Base-by-base conservation (phyloP, 1,140 invertebrate genomes). In the Drosophila baimaii region DNA sequence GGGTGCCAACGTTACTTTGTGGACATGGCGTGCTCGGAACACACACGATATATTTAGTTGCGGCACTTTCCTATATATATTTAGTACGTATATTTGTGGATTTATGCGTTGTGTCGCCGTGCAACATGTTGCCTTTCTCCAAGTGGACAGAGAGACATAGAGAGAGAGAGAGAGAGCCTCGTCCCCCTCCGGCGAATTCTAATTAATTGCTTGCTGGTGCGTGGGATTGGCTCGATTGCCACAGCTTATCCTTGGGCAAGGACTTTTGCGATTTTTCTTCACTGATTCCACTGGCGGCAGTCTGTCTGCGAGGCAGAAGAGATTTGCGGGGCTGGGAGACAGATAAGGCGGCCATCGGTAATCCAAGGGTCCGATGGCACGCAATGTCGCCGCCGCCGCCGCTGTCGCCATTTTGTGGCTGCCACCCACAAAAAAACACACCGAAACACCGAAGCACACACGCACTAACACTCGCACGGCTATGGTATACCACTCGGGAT, bases 331-430 rank as follows among this genome's bases (percentile, higher is more conserved):
- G 29, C 35, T n/a, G n/a, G n/a, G n/a, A n/a, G 27, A 35, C 21
- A 31, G 33, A 21, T 39, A 66, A 66, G 73, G 63, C 70, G 46
- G 54, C 62, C 77, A 89, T 78, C 85, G 54, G 84, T 89, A 89
- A 89, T 89, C 84, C 84, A 84, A 59, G 85, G 84, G 80, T 90
- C 84, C 74, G 74, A 84, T 89, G 81, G 70, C 39, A 75, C 64
- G 70, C 83, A 64, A 46, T 61, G 64, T 63, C 62, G n/a, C n/a
- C n/a, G n/a, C n/a, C n/a, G n/a, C n/a, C n/a, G n/a, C n/a, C n/a
- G n/a, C n/a, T 61, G 64, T 63, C 62, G 33, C 73, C 69, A 71
- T 71, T 71, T 72, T 72, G 52, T 29, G 27, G 12, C 27, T 19
- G n/a, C 33, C 66, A 58, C 51, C 68, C 61, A 64, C 64, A 66